Base-by-base conservation (phyloP, 2,797 vertebrate genomes). In the Rallus crepitans region DNA sequence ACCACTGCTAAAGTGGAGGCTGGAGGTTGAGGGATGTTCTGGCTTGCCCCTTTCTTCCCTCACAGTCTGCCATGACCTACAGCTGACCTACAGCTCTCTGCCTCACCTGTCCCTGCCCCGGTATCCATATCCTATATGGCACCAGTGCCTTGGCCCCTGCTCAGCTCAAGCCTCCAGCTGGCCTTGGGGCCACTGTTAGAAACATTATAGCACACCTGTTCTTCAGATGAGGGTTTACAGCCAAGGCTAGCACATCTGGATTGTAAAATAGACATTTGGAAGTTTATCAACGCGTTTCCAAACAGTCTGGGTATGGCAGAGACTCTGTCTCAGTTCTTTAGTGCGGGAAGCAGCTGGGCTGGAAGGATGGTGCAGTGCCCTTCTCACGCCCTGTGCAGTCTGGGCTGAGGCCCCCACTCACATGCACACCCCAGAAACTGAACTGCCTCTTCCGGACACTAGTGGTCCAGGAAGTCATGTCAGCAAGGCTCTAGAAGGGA, bases 171-270 rank as follows among this genome's bases (percentile, higher is more conserved):
- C 73, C 83, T 96, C 95, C 96, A 94, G 91, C 93, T 96, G 95
- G 91, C 96, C 95, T 95, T 90, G 82, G 37, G 25, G 90, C 90
- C 89, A 59, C 97, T 98, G 97, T 87, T 97, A 97, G 94, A 97
- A 96, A 96, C 90, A 97, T 98, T 97, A 97, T 92, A 94, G 97
- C 97, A 97, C 98, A 98, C 97, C 98, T 98, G 98, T 96, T 98
- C 97, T 96, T 97, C 96, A 97, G 89, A 97, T 95, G 94, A 93
- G 83, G 91, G 65, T 97, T 98, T 97, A 96, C 95, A 96, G 97
- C 97, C 97, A 97, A 97, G 92, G 96, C 95, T 96, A 94, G 92
- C 96, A 97, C 98, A 98, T 97, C 97, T 98, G 97, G 97, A 96
- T 94, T 97, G 89, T 94, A 96, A 97, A 96, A 97, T 66, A 96